phyloP scores from a whole-genome alignment of 2,797 vertebrate species.

The Scomberomorus guttatus region DNA sequence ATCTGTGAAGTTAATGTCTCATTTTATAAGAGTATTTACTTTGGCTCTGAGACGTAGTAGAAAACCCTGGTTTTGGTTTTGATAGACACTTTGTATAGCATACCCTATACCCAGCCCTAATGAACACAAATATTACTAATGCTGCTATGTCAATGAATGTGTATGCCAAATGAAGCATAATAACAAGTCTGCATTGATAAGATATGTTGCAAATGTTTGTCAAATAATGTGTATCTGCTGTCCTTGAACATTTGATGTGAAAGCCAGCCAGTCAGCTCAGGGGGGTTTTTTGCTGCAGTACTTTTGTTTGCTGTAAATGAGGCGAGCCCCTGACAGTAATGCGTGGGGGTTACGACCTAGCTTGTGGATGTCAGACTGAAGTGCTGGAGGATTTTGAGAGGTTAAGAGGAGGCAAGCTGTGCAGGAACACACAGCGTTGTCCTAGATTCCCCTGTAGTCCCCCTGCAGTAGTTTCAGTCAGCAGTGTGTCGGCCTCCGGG shows the following conservation, averaged over 20 bases:
- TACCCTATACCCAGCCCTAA: not conserved
- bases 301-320: not conserved
- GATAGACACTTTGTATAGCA: not conserved
- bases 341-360: constrained; percentile 10
- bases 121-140: not conserved
- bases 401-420: constrained; percentile 40
- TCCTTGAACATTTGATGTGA: not conserved
- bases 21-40: too few relatives aligned
- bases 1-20: not conserved
- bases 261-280: not conserved
- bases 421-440: constrained; percentile 10
- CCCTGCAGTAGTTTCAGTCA: constrained; percentile 5
- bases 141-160: not conserved
- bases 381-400: constrained; percentile 22
- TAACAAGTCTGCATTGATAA: not conserved
- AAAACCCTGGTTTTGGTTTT: not conserved
- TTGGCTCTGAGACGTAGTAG: not conserved
- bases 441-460: constrained; percentile 10
- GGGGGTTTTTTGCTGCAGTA: not conserved
- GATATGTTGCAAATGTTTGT: not conserved
- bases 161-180: not conserved
- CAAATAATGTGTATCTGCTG: not conserved
- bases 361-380: constrained; percentile 28
- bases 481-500: not conserved
- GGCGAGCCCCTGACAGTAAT: not conserved